Base-by-base conservation (phyloP, 2,113 vertebrate genomes). In the Vidua chalybeata region DNA sequence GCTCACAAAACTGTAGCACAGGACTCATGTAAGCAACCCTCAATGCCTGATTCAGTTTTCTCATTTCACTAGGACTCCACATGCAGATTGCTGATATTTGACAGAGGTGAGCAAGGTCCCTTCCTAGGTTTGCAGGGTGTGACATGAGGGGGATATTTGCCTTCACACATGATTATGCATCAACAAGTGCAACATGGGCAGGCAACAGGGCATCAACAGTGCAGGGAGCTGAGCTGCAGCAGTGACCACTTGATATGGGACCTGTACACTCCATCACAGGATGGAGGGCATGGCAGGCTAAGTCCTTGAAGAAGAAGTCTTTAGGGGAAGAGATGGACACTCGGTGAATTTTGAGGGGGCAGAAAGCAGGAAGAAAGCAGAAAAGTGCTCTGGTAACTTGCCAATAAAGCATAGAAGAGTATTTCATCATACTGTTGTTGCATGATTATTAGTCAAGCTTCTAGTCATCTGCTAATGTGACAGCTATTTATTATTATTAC, bases 391-490 rank as follows among this genome's bases (percentile, higher is more conserved):
- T 31, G 64, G 31, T 35, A 85, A 82, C 80, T 90, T 78, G 24
- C 37, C 49, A 67, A 56, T 73, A 66, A 80, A 90, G 17, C n/a
- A 13, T 49, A 14, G 41, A 73, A 91, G 64, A 90, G 1, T 54
- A 58, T 94, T 95, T 74, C 51, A 55, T 84, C 61, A 30, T 84
- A 45, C 35, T 46, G 49, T 15, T 88, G 48, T 62, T 96, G 68
- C 84, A 74, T 95, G 73, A 75, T 84, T 82, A 64, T 97, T 95
- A 97, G 54, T 95, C 93, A 96, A 58, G 54, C 64, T 85, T 78
- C 37, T 82, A 67, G 64, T 52, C 66, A 95, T 87, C 89, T 93
- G 87, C 68, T 73, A 85, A 51, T 67, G 45, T 91, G 71, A 89
- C 82, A 91, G 59, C 35, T 84, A 75, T 73, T 76, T 79, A 67